phyloP scores from a whole-genome alignment of 2,113 vertebrate genomes.

The Hemiscyllium ocellatum region DNA sequence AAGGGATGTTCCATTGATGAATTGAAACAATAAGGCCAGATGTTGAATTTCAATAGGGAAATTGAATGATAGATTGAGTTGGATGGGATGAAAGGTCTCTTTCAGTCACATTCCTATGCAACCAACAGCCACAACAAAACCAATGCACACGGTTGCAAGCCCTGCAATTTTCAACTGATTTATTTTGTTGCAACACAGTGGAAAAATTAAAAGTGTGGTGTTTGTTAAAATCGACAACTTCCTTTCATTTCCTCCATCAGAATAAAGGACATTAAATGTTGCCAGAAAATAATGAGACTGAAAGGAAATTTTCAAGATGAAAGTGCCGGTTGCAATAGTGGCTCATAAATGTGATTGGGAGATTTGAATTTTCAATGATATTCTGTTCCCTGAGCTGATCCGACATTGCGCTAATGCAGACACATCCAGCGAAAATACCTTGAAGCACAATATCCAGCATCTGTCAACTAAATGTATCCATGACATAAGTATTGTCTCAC shows the following conservation, averaged over 20 bases:
- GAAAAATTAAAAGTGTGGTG: neutral
- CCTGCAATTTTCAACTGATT: neutral
- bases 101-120: neutral
- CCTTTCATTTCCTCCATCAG: neutral
- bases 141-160: neutral
- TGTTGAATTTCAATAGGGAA: neutral
- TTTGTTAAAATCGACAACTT: neutral
- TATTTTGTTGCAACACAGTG: neutral
- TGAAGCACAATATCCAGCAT: neutral
- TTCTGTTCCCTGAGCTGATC: neutral
- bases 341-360: neutral
- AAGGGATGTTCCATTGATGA: neutral
- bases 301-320: neutral
- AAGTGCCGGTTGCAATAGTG: neutral
- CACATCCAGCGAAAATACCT: neutral
- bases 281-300: neutral
- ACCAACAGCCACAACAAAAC: neutral
- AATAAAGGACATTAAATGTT: neutral
- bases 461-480: neutral
- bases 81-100: neutral
- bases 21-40: neutral
- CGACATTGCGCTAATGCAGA: neutral
- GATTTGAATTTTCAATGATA: neutral
- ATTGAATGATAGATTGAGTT: neutral
- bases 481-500: neutral